Evolutionary conservation across 2,113 vertebrate species (phyloP), one percentile per base, ranked within the genome.

Genomic region (Plestiodon gilberti): DNA sequence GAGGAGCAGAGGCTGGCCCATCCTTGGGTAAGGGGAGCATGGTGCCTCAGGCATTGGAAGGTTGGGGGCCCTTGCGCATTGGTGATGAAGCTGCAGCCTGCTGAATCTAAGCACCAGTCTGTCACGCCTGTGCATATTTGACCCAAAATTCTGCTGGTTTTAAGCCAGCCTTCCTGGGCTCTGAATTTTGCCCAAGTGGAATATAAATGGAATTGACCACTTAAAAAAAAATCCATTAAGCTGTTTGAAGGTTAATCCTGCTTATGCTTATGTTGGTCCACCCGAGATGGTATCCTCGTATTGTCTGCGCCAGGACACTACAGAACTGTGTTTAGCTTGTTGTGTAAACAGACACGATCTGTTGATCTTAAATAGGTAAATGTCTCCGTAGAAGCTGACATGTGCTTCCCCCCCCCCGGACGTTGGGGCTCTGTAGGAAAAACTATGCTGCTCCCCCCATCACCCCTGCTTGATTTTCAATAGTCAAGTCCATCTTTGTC

Each of bases 401-500:
- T 69, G 78, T 67, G n/a, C 59, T 0, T 0, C n/a, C 3, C 0
- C 25, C 73, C 73, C 6, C 0, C 1, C 1, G 33, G 83, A 20
- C 30, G 43, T 10, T 17, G 0, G 71, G 71, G 57, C 65, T 86
- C 1, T 0, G 2, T 64, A 33, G 64, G 25, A 15, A 64, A 74
- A 77, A 25, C 52, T 9, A n/a, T 0, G 13, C 30, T 30, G 22
- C 33, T 1, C 14, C 85, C 33, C 28, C 0, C 57, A 11, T 17
- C 5, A 14, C 48, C 2, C 61, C 14, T 6, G 2, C 22, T 61
- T 48, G 85, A n/a, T 90, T 90, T 81, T 0, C 52, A 81, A 18
- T 38, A 78, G 0, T 74, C 25, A 74, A 93, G 85, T 64, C 33
- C 73, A 1, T 2, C 82, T 83, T 64, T 90, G 91, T 87, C 89